Percentiles rank a stretch among this genome's conserved stretches.
These are phyloP conservation scores for Ptychoptera albimana DNA, from an alignment of 2,888 invertebrate genomes.

Conservation along the genomic window DNA sequence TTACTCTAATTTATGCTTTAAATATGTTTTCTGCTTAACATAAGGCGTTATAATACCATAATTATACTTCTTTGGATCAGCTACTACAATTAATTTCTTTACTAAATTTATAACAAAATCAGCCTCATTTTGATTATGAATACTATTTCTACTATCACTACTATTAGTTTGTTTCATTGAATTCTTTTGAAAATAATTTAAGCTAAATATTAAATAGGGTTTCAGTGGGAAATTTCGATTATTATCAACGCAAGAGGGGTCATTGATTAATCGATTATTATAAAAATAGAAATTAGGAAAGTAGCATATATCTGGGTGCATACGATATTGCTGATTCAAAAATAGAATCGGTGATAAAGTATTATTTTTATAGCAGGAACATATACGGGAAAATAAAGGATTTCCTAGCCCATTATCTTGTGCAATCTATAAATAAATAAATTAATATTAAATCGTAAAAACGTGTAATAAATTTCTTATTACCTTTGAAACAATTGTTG, in stretches of 20 bases:
- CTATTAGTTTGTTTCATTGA: constrained; percentile 19
- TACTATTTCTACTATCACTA: neutral
- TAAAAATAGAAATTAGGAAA: constrained; percentile 52
- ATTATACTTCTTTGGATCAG: constrained; percentile 16
- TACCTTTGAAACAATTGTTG: constrained; percentile 63
- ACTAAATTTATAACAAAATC: constrained; percentile 34
- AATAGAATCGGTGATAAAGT: constrained; percentile 33
- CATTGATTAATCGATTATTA: constrained; percentile 20
- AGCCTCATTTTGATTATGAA: constrained; percentile 37
- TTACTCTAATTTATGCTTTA: neutral
- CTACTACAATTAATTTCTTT: constrained; percentile 22
- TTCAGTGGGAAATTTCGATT: constrained; percentile 22
- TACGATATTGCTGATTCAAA: constrained; percentile 62
- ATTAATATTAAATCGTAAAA: neutral
- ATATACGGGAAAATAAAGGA: constrained; percentile 63
- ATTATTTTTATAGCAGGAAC: constrained; percentile 35
- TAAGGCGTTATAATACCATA: constrained; percentile 52
- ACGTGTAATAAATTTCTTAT: constrained; percentile 9
- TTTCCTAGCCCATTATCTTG: constrained; percentile 49
- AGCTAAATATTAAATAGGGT: constrained; percentile 44
- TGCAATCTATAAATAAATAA: constrained; percentile 38
- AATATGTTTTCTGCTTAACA: constrained; percentile 32
- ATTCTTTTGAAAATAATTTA: constrained; percentile 30
- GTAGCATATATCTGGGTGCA: constrained; percentile 63
- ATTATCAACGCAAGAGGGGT: constrained; percentile 11